Evolutionary conservation across 2,888 invertebrate genomes (phyloP).

Genomic region (Troglohyphantes excavatus): DNA sequence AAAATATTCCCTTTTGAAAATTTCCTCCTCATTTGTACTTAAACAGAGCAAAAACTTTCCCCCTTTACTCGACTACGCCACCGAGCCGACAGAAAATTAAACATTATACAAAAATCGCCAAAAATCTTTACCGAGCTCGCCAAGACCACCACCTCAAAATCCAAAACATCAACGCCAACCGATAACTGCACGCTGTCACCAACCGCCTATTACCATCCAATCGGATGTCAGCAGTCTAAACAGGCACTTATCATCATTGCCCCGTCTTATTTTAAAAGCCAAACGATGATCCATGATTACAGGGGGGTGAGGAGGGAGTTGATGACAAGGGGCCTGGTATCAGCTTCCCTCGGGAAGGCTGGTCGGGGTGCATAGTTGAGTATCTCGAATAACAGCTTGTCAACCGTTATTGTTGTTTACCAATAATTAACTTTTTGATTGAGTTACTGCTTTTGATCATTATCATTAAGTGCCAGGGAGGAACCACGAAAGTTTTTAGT

Average conservation of each 20-base stretch:
- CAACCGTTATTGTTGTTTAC: conserved; percentile 48
- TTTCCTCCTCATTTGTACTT: no score
- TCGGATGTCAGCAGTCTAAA: conserved; percentile 25
- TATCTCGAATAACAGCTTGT: conserved; percentile 26
- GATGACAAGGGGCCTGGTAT: conserved; percentile 17
- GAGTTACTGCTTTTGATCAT: conserved; percentile 1
- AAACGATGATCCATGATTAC: conserved; percentile 38
- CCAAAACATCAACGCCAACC: neutral
- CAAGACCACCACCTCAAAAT: neutral
- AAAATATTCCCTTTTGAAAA: no score
- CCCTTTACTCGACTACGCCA: no score
- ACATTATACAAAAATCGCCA: no score
- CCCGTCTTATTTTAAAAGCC: neutral
- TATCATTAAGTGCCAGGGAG: conserved; percentile 3
- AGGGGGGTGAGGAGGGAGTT: neutral
- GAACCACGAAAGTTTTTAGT: no score
- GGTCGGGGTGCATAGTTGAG: neutral
- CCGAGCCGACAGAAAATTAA: no score
- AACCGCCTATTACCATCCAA: neutral
- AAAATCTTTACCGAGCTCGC: no score
- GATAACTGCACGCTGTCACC: conserved; percentile 79
- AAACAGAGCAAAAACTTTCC: no score
- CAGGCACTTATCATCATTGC: conserved; percentile 32
- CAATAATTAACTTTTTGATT: conserved; percentile 38
- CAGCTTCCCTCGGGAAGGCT: neutral